Base-by-base conservation (phyloP, 2,113 vertebrate species). In the Chloroceryle aenea region DNA sequence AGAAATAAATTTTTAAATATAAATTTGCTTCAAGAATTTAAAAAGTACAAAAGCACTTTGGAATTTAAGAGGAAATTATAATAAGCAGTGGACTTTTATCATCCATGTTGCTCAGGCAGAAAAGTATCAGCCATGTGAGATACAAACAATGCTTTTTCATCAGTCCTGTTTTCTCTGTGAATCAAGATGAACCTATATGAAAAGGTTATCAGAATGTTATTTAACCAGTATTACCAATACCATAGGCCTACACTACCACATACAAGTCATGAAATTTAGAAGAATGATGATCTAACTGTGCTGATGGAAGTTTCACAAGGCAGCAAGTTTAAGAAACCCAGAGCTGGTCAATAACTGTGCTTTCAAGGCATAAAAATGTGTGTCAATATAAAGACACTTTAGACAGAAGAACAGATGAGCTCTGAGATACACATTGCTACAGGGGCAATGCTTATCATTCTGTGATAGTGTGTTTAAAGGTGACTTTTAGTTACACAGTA, bases 201-300 rank as follows among this genome's bases (percentile, higher is more conserved):
- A 84, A 87, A 89, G 25, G 34, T 81, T 87, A 71, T 80, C 69
- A 71, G 50, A 53, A 47, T 32, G 32, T 74, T 42, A 55, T 77
- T 84, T 81, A 63, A 67, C 74, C 34, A 50, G 13, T 23, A 25
- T 72, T 87, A 32, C 18, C 0, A 3, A 61, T 61, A 74, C 5
- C 55, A 10, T 14, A 36, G 63, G 34, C 48, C 26, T 74, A 9
- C 8, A 19, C n/a, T 69, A 20, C 21, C 47, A 74, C 40, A 56
- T 12, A 50, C 17, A 38, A 63, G 30, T 17, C 45, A 9, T 5
- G 6, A 1, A 55, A 29, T 30, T 92, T 14, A 52, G 47, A 90
- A 85, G 8, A 58, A 45, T 6, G 27, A 20, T 34, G 25, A 21
- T 43, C 36, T 50, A 50, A 89, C 29, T 45, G 6, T 20, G 10